Base-by-base conservation (phyloP, 1,140 invertebrate genomes). In the Calycopis cecrops region DNA sequence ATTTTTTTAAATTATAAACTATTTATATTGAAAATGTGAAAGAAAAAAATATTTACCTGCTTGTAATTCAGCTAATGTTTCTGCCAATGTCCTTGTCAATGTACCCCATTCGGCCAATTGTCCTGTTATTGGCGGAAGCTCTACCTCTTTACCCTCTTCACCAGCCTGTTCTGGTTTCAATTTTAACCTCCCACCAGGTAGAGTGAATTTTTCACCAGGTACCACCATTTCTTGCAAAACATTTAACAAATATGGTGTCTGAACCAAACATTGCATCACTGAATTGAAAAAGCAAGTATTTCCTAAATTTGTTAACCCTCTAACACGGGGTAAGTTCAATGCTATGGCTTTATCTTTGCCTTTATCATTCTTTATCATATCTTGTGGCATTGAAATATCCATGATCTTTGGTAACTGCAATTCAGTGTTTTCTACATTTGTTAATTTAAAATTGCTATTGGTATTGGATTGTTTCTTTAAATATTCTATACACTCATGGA, bases 271-370 rank as follows among this genome's bases (percentile, higher is more conserved):
- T 79, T 99, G 97, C 88, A 98, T 91, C 3, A 98, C 96, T 38
- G 97, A 95, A 89, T 99, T 99, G 71, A 98, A 98, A 88, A 98
- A 99, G 82, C 97, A 99, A 1, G 97, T 98, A 76, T 98, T 98
- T 55, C 97, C 97, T 78, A 98, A 88, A 90, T 99, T 98, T 35
- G 85, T 83, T 49, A 97, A 84, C 10, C 95, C 95, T 88, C 91
- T 85, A 0, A 91, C 90, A 14, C 91, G 75, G 0, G 89, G 89
- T 55, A 91, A 72, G 44, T 62, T 76, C 18, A 69, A 63, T 12
- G 65, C 65, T 28, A 76, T 71, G 3, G 71, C 66, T 55, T 83
- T 84, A 48, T 87, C 76, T 65, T 85, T 87, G 4, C 68, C 67
- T 62, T 87, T 85, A 48, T 84, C 80, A 57, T 62, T 67, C 60